Evolutionary conservation across 2,797 vertebrate species (phyloP).

Genomic region (Masticophis lateralis): DNA sequence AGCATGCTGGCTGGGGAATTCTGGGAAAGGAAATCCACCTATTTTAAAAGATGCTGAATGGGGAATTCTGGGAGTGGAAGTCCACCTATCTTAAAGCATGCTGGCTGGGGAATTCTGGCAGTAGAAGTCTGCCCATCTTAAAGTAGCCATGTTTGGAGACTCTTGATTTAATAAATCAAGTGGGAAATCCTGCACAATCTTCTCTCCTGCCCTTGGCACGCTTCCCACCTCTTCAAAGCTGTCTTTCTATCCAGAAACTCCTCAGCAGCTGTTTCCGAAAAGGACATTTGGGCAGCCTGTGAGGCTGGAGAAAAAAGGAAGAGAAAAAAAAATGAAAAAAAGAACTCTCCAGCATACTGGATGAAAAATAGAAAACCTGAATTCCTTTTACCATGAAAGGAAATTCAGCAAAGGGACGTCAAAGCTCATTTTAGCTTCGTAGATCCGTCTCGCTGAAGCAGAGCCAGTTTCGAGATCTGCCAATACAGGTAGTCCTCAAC

Average conservation of each 20-base stretch:
- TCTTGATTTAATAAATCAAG: not conserved
- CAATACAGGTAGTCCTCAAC: not conserved
- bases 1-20: not conserved
- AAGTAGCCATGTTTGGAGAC: not conserved
- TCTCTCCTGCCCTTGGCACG: not conserved
- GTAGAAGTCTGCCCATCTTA: not conserved
- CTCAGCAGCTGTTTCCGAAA: not conserved
- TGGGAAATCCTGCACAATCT: not conserved
- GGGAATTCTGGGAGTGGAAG: no score
- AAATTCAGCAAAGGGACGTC: not conserved
- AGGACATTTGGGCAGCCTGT: not conserved
- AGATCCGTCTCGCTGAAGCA: not conserved
- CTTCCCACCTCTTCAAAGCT: not conserved
- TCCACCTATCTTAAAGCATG: no score
- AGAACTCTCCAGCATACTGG: not conserved
- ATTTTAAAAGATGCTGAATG: not conserved
- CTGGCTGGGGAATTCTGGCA: not conserved
- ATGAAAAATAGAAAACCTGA: not conserved
- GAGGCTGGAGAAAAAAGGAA: not conserved
- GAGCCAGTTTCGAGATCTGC: not conserved
- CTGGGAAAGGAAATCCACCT: not conserved
- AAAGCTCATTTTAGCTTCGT: not conserved
- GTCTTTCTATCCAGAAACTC: not conserved
- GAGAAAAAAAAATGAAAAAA: fast-evolving
- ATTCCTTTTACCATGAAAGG: not conserved